phyloP scores from a whole-genome alignment of 2,888 invertebrate species.

The Strigamia maritima region DNA sequence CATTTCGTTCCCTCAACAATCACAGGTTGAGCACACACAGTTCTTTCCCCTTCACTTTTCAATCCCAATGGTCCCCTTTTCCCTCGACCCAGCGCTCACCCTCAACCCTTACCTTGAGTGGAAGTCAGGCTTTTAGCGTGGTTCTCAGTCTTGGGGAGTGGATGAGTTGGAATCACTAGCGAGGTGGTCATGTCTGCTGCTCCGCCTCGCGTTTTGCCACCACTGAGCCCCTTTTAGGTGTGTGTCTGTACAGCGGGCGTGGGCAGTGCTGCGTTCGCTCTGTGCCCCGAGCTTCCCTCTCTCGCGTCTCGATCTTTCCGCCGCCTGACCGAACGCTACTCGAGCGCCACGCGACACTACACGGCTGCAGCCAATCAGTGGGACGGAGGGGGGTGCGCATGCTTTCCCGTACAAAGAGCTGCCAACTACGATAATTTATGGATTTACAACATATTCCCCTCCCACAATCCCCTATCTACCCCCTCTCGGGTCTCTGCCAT shows the following conservation, averaged over 20 bases:
- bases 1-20: not conserved
- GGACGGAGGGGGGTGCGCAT: conserved; percentile 35
- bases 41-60: not conserved
- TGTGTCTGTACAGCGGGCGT: conserved; percentile 27
- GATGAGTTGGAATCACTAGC: conserved; percentile 41
- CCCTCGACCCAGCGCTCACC: not conserved
- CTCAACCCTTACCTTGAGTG: conserved; percentile 35
- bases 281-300: conserved; percentile 29
- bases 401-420: conserved; percentile 38
- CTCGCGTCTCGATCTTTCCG: conserved; percentile 29
- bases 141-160: conserved; percentile 36
- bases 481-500: conserved; percentile 31
- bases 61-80: not conserved
- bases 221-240: conserved; percentile 29
- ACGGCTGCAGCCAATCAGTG: conserved; percentile 38
- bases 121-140: conserved; percentile 38
- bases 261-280: conserved; percentile 29
- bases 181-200: conserved; percentile 42
- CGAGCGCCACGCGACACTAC: conserved; percentile 37
- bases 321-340: conserved; percentile 35
- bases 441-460: conserved; percentile 37
- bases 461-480: conserved; percentile 29
- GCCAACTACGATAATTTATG: conserved; percentile 40
- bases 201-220: conserved; percentile 29
- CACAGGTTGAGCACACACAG: not conserved